Evolutionary conservation across 1,140 invertebrate genomes (phyloP).

Genomic region (Armadillidium nasatum): DNA sequence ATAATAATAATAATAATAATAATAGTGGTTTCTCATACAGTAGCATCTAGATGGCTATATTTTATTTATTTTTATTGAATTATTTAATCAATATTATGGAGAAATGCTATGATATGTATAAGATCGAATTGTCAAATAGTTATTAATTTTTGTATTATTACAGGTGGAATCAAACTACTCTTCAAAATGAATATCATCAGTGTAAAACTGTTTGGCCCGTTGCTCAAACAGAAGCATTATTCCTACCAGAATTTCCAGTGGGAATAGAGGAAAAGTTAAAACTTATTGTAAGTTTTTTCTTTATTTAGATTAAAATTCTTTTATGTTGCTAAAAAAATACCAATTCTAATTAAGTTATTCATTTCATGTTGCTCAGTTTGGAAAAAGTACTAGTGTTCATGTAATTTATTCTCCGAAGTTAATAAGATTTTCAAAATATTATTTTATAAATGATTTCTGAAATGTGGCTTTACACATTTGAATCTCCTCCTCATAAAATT

Average conservation of each 20-base stretch:
- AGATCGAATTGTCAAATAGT: neutral
- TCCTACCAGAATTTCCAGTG: slow-evolving; percentile 43
- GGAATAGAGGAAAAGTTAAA: slow-evolving; percentile 42
- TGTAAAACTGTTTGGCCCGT: slow-evolving; percentile 44
- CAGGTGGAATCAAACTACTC: slow-evolving; percentile 36
- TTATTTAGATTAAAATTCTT: too few species aligned
- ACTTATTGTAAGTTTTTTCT: slow-evolving; percentile 35
- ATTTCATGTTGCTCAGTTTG: too few species aligned
- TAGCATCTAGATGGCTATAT: neutral
- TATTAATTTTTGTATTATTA: neutral
- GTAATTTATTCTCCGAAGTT: too few species aligned
- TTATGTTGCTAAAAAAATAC: too few species aligned
- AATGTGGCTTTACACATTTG: too few species aligned
- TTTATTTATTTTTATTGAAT: too few species aligned
- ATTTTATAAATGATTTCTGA: too few species aligned
- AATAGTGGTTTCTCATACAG: neutral
- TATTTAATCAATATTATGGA: too few species aligned
- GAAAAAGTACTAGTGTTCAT: too few species aligned
- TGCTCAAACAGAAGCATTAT: slow-evolving; percentile 42
- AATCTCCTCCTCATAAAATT: too few species aligned
- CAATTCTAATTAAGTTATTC: too few species aligned
- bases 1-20: neutral
- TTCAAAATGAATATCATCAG: slow-evolving; percentile 37
- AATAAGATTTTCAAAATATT: too few species aligned
- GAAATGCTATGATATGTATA: neutral